These are phyloP conservation scores for Hypsibius dujardini DNA, from an alignment of 1,140 invertebrate species.

Conservation along the genomic window DNA sequence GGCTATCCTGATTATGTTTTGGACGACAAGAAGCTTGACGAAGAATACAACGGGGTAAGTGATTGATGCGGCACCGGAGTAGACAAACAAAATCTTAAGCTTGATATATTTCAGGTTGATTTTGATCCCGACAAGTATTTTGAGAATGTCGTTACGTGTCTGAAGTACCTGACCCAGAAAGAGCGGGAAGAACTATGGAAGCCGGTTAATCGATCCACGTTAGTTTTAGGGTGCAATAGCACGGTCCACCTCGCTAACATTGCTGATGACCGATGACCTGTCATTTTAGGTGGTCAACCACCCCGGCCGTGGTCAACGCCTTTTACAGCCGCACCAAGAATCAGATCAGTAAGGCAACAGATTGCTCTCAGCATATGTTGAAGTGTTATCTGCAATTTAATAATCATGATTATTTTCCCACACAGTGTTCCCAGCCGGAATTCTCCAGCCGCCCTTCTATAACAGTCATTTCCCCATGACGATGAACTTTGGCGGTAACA, in stretches of 20 bases:
- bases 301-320: conserved; percentile 39
- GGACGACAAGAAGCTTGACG: conserved; percentile 46
- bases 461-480: conserved; percentile 35
- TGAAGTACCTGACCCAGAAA: conserved; percentile 49
- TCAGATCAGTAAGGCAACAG: conserved; percentile 37
- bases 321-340: conserved; percentile 39
- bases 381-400: conserved; percentile 24
- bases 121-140: conserved; percentile 61
- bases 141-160: conserved; percentile 63
- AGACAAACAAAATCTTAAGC: conserved; percentile 13
- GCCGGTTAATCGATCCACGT: conserved; percentile 38
- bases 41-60: conserved; percentile 53
- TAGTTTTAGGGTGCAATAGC: conserved; percentile 23
- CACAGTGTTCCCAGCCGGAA: conserved; percentile 37
- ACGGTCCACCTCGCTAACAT: neutral
- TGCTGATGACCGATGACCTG: conserved; percentile 17
- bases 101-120: conserved; percentile 33
- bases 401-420: too few relatives aligned
- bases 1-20: conserved; percentile 73
- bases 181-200: conserved; percentile 46
- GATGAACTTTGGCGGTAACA: conserved; percentile 25
- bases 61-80: neutral
- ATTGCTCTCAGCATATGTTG: conserved; percentile 19
- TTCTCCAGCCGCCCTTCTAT: conserved; percentile 39
- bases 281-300: conserved; percentile 34